A percentile compares a stretch with the other conserved stretches of the same genome.
phyloP scores from a whole-genome alignment of 2,888 invertebrate species.

The Metellina segmentata region DNA sequence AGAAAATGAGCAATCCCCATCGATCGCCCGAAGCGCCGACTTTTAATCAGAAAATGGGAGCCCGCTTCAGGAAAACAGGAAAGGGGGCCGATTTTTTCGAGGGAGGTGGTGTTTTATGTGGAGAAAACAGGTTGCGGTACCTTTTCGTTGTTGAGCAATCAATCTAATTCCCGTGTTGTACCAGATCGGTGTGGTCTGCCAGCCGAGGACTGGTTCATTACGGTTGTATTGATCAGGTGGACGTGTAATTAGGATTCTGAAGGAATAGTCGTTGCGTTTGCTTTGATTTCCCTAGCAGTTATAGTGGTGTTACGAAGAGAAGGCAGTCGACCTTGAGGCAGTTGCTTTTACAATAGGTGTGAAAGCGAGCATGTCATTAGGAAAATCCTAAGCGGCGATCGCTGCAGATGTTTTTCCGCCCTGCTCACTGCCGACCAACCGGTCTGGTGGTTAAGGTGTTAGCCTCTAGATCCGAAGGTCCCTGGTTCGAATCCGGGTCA shows the following conservation, averaged over 20 bases:
- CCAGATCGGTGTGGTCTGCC: background rate
- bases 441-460: no score
- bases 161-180: background rate
- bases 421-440: no score
- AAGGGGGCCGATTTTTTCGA: background rate
- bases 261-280: background rate
- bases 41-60: conserved; percentile 74
- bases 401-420: no score
- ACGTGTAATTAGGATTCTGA: background rate
- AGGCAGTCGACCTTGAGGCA: no score
- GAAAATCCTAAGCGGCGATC: no score
- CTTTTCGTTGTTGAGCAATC: background rate
- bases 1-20: conserved; percentile 74
- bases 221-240: background rate
- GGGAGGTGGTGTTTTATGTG: conserved; percentile 1
- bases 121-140: background rate
- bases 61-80: background rate
- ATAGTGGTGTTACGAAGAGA: no score
- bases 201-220: no score
- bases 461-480: no score
- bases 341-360: no score
- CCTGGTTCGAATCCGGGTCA: no score
- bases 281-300: no score
- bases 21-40: conserved; percentile 60
- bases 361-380: no score